Percentiles rank a stretch among this genome's conserved stretches.
These are phyloP conservation scores for Cecropterus lyciades DNA, from an alignment of 1,140 invertebrate genomes.

Conservation along the genomic window DNA sequence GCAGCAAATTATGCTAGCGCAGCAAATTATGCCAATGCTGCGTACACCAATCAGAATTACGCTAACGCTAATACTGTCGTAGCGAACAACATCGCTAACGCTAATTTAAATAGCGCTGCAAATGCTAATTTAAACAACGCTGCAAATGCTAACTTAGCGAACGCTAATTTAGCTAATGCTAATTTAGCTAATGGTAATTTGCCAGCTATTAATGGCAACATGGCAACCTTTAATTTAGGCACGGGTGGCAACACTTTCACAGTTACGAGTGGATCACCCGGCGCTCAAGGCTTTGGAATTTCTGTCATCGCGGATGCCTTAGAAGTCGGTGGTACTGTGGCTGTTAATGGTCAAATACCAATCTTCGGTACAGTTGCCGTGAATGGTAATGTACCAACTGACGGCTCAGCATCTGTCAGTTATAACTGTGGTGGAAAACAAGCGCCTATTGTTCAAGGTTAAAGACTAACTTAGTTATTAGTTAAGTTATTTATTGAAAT, in stretches of 20 bases:
- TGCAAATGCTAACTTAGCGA: slow-evolving; percentile 28
- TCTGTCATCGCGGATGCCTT: slow-evolving; percentile 60
- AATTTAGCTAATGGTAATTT: slow-evolving; percentile 38
- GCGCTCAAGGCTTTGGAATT: slow-evolving; percentile 52
- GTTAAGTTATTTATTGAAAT: slow-evolving; percentile 27
- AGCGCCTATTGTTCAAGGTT: neutral
- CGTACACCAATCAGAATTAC: slow-evolving; percentile 4
- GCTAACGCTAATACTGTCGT: neutral
- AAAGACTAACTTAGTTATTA: neutral
- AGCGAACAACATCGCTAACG: neutral
- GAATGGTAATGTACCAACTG: slow-evolving; percentile 59
- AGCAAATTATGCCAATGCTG: slow-evolving; percentile 16
- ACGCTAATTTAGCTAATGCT: slow-evolving; percentile 7
- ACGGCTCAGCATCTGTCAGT: slow-evolving; percentile 55
- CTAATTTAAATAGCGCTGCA: neutral
- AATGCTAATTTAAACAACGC: slow-evolving; percentile 1
- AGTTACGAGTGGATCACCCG: slow-evolving; percentile 46
- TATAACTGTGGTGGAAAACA: slow-evolving; percentile 50
- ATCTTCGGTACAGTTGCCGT: slow-evolving; percentile 58
- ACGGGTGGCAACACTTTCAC: slow-evolving; percentile 51
- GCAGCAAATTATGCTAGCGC: too few species aligned
- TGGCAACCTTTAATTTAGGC: slow-evolving; percentile 54
- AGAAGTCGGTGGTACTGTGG: slow-evolving; percentile 60
- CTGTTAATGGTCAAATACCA: slow-evolving; percentile 61
- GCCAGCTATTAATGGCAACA: slow-evolving; percentile 48